Base-by-base conservation (phyloP, 2,888 invertebrate genomes). In the Tipula vernalis region DNA sequence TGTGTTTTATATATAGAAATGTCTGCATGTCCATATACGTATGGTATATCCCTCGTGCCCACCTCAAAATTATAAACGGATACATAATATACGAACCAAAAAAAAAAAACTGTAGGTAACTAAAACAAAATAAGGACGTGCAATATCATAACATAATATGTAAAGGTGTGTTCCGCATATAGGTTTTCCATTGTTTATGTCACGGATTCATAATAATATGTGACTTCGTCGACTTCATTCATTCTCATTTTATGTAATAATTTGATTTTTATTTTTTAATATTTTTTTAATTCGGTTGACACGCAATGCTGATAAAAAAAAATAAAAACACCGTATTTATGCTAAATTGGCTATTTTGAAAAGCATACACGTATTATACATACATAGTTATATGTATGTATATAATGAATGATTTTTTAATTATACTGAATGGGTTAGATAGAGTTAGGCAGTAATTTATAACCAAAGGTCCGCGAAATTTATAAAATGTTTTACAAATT, bases 141-240 rank as follows among this genome's bases (percentile, higher is more conserved):
- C 18, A 28, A 71, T 28, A 71, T 71, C 71, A 15, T 57, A 57
- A 57, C 12, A 15, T 51, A 51, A 15, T 51, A 51, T 71, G 28
- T 71, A 71, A 71, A 71, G 71, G 71, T 71, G 71, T 71, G 71
- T 71, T 71, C 71, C 28, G 28, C 71, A 71, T 71, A 71, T 28
- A 71, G 71, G 71, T 71, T 71, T 71, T 71, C 71, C 71, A 71
- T 71, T 71, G 71, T 71, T 71, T 71, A 71, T 71, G 71, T 71
- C 71, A 71, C 28, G 71, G 71, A 28, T 71, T 71, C 18, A 28
- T 18, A 71, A 71, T 71, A 71, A 71, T 71, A 71, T 71, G 71
- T 71, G 71, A 71, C 71, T 71, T 71, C 71, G 71, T 18, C 28
- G 28, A 71, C 71, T 71, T 71, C 71, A 71, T 71, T 71, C 28